A percentile compares a stretch with the other conserved stretches of the same genome.
Conservation (phyloP, 2,888 invertebrate species). For the Blastobasis lacticolella region DNA sequence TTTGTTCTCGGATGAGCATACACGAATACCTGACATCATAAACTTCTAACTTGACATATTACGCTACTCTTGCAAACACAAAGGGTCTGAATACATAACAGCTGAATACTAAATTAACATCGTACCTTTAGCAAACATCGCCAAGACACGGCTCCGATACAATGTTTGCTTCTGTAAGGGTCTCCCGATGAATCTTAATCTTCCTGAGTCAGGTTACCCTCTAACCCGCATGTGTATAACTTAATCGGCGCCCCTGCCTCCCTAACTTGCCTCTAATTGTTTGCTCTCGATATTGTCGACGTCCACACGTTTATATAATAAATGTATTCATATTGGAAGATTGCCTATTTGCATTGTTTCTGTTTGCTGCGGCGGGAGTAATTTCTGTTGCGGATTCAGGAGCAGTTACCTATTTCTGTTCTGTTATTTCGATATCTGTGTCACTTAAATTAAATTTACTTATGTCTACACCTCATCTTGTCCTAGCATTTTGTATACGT, state of each 20-base stretch:
- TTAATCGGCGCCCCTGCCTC: conserved; percentile 61
- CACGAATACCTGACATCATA: too few relatives aligned
- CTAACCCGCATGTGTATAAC: conserved; percentile 71
- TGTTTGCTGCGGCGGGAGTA: conserved; percentile 5
- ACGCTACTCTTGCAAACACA: too few relatives aligned
- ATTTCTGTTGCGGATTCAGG: background rate
- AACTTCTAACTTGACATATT: too few relatives aligned
- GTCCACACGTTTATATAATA: conserved; percentile 31
- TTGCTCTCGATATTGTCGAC: conserved; percentile 70
- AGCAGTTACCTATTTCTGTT: background rate
- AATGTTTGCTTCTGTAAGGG: conserved; percentile 71
- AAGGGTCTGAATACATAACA: background rate
- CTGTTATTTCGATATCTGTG: too few relatives aligned
- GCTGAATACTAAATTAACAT: conserved; percentile 72
- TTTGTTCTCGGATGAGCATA: too few relatives aligned
- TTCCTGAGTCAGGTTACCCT: conserved; percentile 67
- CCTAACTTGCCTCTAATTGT: conserved; percentile 70
- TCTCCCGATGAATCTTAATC: conserved; percentile 71
- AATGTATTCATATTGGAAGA: conserved; percentile 39
- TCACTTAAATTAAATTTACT: too few relatives aligned
- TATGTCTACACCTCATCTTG: too few relatives aligned
- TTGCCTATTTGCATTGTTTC: conserved; percentile 18
- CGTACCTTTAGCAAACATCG: conserved; percentile 67
- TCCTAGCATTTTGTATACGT: too few relatives aligned
- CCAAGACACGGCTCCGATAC: conserved; percentile 64